Base-by-base conservation (phyloP, 2,113 vertebrate species). In the Loxodonta africana region DNA sequence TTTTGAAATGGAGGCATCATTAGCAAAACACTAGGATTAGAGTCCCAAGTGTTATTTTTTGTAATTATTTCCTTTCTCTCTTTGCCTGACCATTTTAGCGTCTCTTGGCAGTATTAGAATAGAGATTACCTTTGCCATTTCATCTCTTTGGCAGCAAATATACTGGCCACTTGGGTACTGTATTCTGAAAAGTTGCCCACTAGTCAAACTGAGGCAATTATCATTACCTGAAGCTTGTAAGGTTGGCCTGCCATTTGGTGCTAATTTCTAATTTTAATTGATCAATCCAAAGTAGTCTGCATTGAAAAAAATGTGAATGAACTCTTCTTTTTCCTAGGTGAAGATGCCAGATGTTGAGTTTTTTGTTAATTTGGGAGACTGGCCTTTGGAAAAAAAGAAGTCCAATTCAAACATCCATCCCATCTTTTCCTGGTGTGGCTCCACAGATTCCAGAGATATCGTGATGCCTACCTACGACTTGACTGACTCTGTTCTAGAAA, bases 401-500 rank as follows among this genome's bases (percentile, higher is more conserved):
- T 91, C 98, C 65, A 67, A 95, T 0, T 98, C 99, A 80, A 99
- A 98, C 23, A 97, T 99, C 91, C 99, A 99, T 91, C 99, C 99
- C 0, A 99, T 99, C 97, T 99, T 99, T 97, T 99, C 99, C 0
- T 99, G 99, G 99, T 99, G 99, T 96, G 99, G 99, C 76, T 99
- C 99, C 60, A 99, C 98, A 48, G 99, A 99, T 30, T 99, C 99
- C 74, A 99, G 98, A 97, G 99, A 99, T 92, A 99, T 99, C 0
- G 99, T 99, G 94, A 99, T 99, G 99, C 99, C 99, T 62, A 99
- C 99, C 4, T 99, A 99, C 0, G 99, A 99, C 97, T 97, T 99
- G 98, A 99, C 99, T 0, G 99, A 99, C 96, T 99, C 99, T 0
- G 99, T 99, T 65, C 98, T 99, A 81, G 99, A 99, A 98, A 99